Conservation (phyloP, 2,888 invertebrate genomes). For the Hemicrepidius hirtus region DNA sequence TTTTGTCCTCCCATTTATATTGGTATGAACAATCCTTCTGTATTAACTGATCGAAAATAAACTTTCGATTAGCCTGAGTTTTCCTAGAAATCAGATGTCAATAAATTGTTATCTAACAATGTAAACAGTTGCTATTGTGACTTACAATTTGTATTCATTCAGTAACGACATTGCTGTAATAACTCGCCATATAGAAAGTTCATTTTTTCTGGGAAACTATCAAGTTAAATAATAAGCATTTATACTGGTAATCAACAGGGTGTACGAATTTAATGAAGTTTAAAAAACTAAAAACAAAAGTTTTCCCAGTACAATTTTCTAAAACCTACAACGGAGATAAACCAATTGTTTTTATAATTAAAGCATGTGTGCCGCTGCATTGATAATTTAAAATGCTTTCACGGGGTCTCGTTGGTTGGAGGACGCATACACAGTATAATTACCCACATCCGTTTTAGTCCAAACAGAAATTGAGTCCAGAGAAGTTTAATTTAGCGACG, state of each 20-base stretch:
- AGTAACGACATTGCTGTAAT: too few species aligned
- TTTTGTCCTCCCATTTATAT: constrained; percentile 4
- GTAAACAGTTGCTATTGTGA: neutral
- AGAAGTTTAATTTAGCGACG: constrained; percentile 40
- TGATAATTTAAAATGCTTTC: constrained; percentile 31
- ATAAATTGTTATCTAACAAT: neutral
- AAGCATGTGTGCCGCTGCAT: constrained; percentile 25
- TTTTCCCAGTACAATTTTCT: neutral
- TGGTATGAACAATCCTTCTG: neutral
- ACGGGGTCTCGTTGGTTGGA: constrained; percentile 34
- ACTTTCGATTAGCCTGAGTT: neutral
- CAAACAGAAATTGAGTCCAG: constrained; percentile 40
- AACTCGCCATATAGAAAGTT: too few species aligned
- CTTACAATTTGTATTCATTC: too few species aligned
- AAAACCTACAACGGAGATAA: neutral
- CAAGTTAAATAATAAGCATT: too few species aligned
- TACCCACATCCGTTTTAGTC: constrained; percentile 47
- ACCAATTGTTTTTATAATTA: constrained; percentile 32
- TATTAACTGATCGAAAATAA: neutral
- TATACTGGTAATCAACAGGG: too few species aligned
- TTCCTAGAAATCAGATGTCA: constrained; percentile 2
- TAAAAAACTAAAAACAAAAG: neutral
- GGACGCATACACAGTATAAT: constrained; percentile 39
- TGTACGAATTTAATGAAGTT: too few species aligned
- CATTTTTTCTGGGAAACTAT: too few species aligned